Percentiles rank a stretch among this genome's conserved stretches.
Evolutionary conservation across 2,888 invertebrate genomes (phyloP).

Genomic region (Teleogryllus oceanicus): DNA sequence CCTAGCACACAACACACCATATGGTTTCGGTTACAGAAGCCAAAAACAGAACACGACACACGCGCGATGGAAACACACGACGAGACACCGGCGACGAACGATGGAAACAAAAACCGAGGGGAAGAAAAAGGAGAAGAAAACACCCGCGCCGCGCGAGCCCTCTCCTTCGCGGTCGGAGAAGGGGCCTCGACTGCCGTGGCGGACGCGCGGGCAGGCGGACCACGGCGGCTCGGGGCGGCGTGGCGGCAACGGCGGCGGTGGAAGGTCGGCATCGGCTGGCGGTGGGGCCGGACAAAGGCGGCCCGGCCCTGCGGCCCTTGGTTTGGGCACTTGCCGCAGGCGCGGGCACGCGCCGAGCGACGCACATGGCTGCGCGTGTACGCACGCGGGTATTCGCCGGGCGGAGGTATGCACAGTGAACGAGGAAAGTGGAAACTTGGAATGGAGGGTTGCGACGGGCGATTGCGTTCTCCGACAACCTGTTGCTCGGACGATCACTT

Average conservation of each 20-base stretch:
- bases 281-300: neutral
- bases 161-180: neutral
- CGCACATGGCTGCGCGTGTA: too few species aligned
- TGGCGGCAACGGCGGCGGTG: neutral
- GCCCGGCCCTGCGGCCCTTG: too few species aligned
- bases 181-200: neutral
- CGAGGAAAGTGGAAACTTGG: too few species aligned
- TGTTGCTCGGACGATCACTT: too few species aligned
- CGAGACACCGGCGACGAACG: neutral
- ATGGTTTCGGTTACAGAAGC: neutral
- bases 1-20: neutral
- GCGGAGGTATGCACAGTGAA: too few species aligned
- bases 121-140: neutral
- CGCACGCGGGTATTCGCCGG: too few species aligned
- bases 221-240: neutral
- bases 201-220: neutral
- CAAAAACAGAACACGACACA: neutral
- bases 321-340: too few species aligned
- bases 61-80: neutral
- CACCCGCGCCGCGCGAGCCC: neutral
- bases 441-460: too few species aligned
- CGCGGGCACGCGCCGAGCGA: too few species aligned
- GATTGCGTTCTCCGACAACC: too few species aligned
- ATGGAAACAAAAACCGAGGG: neutral
- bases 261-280: conserved; percentile 9